Base-by-base conservation (phyloP, 2,888 invertebrate genomes). In the Heteropelma amictum region DNA sequence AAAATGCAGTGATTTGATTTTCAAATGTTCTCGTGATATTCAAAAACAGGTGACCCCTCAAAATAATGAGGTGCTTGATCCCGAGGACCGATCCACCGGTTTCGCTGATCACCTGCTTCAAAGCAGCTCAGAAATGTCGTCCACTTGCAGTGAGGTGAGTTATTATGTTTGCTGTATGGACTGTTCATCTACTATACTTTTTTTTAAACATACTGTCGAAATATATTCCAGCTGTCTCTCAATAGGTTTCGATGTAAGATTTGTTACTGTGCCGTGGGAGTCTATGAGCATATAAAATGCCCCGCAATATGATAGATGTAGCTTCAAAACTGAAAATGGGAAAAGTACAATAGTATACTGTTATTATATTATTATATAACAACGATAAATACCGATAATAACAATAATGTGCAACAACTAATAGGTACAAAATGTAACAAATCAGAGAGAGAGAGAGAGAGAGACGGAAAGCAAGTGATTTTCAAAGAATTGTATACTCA, bases 21-120 rank as follows among this genome's bases (percentile, higher is more conserved):
- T 49, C 5, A 26, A 26, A 49, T 53, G 17, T 33, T 53, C 53
- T 53, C 33, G 53, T 19, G 19, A 53, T 53, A 33, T 53, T 53
- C 53, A 53, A 19, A 53, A 53, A 19, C 33, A 53, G 30, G 17
- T 53, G 53, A 53, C 53, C 53, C 7, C 53, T 53, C 19, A 53
- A 2, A 33, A 19, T 33, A 53, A 10, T 33, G 53, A 33, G 33
- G 33, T 35, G 53, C 33, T 53, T 53, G 53, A 53, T 33, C 19
- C 33, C 19, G 53, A 53, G 10, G 53, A 33, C 19, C 33, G 33
- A 53, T 12, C 53, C 14, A 19, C 53, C 33, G 33, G 51, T 28
- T 51, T 51, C 30, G 51, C 26, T 51, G 30, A 51, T 30, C 51
- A 28, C 30, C 51, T 51, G 53, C 33, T 53, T 19, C 33, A 53